A percentile compares a stretch with the other conserved stretches of the same genome.
These are phyloP conservation scores for Lasioglossum leucozonium DNA, from an alignment of 2,888 invertebrate genomes.

Conservation along the genomic window DNA sequence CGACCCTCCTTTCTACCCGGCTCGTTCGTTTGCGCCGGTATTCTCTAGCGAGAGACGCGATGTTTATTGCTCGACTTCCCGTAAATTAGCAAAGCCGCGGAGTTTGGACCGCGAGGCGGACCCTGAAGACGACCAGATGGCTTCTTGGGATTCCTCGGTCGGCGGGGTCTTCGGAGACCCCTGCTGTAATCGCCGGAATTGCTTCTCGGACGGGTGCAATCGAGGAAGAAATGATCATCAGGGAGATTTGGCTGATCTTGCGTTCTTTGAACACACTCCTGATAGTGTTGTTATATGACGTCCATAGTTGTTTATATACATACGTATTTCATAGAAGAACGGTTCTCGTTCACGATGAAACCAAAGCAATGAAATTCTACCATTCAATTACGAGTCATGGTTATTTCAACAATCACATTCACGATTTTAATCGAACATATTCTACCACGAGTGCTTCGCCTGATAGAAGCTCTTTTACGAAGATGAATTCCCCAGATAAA, in stretches of 20 bases:
- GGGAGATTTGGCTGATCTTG: not conserved
- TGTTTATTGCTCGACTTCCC: constrained; percentile 82
- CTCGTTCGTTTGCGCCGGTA: constrained; percentile 66
- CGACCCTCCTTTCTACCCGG: not conserved
- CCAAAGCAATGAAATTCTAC: not conserved
- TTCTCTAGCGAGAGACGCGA: constrained; percentile 81
- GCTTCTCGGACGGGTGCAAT: not conserved
- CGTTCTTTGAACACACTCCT: too few species aligned
- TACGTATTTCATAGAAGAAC: too few species aligned
- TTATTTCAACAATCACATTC: not conserved
- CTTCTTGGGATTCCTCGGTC: constrained; percentile 51
- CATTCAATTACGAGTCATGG: not conserved
- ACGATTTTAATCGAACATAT: not conserved
- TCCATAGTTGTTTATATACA: too few species aligned
- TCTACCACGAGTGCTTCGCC: not conserved
- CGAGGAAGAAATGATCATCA: not conserved
- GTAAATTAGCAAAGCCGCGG: constrained; percentile 81
- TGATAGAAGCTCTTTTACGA: not conserved
- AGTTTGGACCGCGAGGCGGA: constrained; percentile 65
- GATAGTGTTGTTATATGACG: too few species aligned
- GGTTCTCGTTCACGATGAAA: too few species aligned
- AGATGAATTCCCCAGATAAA: not conserved
- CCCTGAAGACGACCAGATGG: constrained; percentile 66
- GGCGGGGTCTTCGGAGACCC: constrained; percentile 25
- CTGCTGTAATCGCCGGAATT: not conserved